phyloP scores from a whole-genome alignment of 2,888 invertebrate species.

The Dorcus hopei region DNA sequence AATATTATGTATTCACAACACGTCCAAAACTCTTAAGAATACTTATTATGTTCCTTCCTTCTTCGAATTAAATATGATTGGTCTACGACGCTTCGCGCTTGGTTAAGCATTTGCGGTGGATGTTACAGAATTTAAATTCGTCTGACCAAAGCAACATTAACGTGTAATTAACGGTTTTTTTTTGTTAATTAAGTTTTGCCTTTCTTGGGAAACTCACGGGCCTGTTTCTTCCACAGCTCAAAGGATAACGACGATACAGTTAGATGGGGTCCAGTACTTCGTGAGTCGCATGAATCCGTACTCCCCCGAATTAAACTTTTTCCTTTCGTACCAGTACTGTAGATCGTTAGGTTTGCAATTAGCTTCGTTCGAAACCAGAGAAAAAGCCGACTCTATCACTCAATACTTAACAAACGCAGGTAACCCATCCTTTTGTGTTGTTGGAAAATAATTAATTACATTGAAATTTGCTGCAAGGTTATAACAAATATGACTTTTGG shows the following conservation, averaged over 20 bases:
- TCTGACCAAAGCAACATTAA: too few relatives aligned
- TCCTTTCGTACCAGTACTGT: slow-evolving; percentile 84
- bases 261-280: slow-evolving; percentile 83
- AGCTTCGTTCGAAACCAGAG: slow-evolving; percentile 81
- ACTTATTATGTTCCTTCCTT: not conserved
- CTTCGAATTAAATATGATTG: not conserved
- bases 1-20: not conserved
- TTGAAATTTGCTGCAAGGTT: slow-evolving; percentile 51
- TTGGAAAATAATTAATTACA: not conserved
- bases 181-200: too few relatives aligned
- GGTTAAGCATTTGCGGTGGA: too few relatives aligned
- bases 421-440: slow-evolving; percentile 32
- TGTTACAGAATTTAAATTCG: too few relatives aligned
- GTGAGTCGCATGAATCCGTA: slow-evolving; percentile 85
- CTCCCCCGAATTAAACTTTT: slow-evolving; percentile 81
- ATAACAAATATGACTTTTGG: slow-evolving; percentile 83
- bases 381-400: slow-evolving; percentile 81
- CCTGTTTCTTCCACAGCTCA: slow-evolving; percentile 58
- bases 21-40: not conserved
- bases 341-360: slow-evolving; percentile 81
- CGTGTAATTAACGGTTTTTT: too few relatives aligned
- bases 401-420: slow-evolving; percentile 80
- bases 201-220: too few relatives aligned
- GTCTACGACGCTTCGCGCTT: too few relatives aligned
- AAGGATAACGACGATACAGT: slow-evolving; percentile 81